These are phyloP conservation scores for Lycocorax pyrrhopterus DNA, from an alignment of 2,113 vertebrate species.

Conservation along the genomic window DNA sequence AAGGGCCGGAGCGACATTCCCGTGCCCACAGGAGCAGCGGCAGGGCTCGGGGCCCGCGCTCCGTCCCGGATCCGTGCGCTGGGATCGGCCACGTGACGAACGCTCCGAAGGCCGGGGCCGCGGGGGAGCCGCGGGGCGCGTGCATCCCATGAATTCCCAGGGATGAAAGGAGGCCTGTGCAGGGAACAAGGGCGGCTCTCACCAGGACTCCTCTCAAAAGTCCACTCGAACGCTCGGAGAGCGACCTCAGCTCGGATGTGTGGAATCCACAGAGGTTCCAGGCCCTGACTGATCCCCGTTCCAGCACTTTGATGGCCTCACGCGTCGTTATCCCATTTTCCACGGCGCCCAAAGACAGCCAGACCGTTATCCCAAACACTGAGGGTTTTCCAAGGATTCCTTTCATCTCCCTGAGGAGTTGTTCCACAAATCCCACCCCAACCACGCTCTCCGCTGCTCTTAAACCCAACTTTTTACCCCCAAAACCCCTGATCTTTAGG, in stretches of 20 bases:
- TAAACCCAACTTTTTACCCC: background rate
- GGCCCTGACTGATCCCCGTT: too few relatives aligned
- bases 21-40: background rate
- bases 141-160: background rate
- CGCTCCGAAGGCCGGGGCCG: background rate
- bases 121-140: background rate
- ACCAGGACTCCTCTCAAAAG: background rate
- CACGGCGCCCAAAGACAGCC: too few relatives aligned
- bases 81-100: background rate
- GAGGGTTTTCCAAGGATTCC: background rate
- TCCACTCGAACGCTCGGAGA: background rate
- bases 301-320: too few relatives aligned
- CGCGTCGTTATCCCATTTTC: background rate
- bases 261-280: background rate
- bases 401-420: background rate
- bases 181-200: background rate
- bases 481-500: background rate
- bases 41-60: too few relatives aligned
- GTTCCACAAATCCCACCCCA: background rate
- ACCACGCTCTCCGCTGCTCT: background rate
- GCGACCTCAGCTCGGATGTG: background rate
- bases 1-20: fast-evolving
- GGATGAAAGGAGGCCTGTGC: conserved; percentile 10
- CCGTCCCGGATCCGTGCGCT: fast-evolving
- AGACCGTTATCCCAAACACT: background rate